Base-by-base conservation (phyloP, 2,888 invertebrate species). In the Allygus modestus region DNA sequence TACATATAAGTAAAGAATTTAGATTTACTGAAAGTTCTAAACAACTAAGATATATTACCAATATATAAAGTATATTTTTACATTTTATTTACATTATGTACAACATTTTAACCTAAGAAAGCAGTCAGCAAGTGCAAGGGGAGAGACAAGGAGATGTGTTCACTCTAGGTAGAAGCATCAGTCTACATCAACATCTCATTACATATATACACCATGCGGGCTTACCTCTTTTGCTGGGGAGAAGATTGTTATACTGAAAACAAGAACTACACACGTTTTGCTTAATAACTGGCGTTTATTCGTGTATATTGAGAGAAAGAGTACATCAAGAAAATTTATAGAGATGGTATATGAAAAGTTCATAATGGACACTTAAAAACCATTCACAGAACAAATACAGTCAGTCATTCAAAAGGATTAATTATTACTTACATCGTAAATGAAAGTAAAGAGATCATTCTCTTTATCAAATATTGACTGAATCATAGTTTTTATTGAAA, bases 231-330 rank as follows among this genome's bases (percentile, higher is more conserved):
- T 43, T 7, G 73, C 73, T 73, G 73, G 41, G 65, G 65, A 65
- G 65, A 65, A 28, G 28, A 4, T 65, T 65, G 65, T 65, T 28
- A 65, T 65, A 65, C 65, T 65, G 65, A 28, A 65, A 65, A 65
- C 65, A 65, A 65, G 65, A 58, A 65, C 65, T 65, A 65, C 65
- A 65, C 65, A 65, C 65, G 65, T 65, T 65, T 65, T 65, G 65
- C 65, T 65, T 65, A 28, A 65, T 28, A 17, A 15, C 31, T 28
- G 28, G 15, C 28, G 31, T 65, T 65, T 54, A 54, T 54, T 54
- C 23, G 54, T 54, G 54, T 54, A 54, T 54, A 23, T 2, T 23
- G 46, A 46, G 58, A 58, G 58, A 4, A 58, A 58, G 58, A 54
- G 11, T 23, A 54, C 20, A 54, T 54, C 23, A 20, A 54, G 54